A percentile compares a stretch with the other conserved stretches of the same genome.
Conservation (phyloP, 2,113 vertebrate species). For the Barnardius zonarius region DNA sequence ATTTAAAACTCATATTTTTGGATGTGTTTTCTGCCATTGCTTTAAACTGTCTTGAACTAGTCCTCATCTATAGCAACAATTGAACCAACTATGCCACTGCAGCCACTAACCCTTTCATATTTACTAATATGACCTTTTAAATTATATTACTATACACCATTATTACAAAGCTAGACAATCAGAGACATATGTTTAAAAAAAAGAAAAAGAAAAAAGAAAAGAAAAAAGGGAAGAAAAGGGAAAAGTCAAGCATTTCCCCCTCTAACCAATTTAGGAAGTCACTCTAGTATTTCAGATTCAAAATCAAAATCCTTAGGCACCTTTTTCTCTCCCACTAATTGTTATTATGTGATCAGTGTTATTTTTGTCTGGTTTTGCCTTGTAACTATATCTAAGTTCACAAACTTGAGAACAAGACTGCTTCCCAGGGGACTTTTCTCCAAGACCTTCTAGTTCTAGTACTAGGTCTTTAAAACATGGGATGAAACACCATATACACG, state of each 20-base stretch:
- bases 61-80: neutral
- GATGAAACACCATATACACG: neutral
- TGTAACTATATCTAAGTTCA: neutral
- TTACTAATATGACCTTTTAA: neutral
- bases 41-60: neutral
- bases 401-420: neutral
- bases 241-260: neutral
- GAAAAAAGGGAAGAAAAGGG: neutral
- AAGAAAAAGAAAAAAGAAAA: no score
- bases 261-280: neutral
- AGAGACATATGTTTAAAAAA: neutral
- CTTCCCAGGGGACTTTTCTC: neutral
- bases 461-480: neutral
- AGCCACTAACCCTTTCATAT: neutral
- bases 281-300: neutral
- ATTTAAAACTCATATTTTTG: neutral
- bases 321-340: neutral
- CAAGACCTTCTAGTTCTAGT: neutral
- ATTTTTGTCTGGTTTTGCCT: neutral
- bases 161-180: neutral
- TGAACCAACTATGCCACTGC: neutral
- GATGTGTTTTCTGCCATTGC: neutral
- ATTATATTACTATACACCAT: neutral
- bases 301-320: neutral
- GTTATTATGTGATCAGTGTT: neutral